Evolutionary conservation across 2,113 vertebrate genomes (phyloP).

Genomic region (Lampris megalopsis): DNA sequence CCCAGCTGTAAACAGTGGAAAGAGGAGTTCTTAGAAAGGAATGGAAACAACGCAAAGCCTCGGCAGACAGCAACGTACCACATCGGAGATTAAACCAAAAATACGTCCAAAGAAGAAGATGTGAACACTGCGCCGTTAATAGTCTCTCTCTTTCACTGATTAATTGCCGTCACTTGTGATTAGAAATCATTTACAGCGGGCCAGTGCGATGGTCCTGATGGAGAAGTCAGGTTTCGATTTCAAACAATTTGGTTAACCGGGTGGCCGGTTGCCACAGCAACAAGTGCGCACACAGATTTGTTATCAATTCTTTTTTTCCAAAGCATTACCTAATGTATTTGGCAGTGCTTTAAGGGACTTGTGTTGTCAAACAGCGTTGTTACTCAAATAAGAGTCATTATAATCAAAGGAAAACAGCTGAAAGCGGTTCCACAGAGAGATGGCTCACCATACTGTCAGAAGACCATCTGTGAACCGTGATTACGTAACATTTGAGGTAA

Average conservation of each 20-base stretch:
- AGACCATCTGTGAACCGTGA: slow-evolving; percentile 38
- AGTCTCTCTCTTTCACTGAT: not conserved
- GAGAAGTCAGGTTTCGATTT: not conserved
- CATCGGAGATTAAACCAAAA: slow-evolving; percentile 1
- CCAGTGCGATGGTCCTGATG: not conserved
- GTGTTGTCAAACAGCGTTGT: slow-evolving; percentile 10
- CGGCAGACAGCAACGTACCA: not conserved
- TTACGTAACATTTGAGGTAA: slow-evolving; percentile 61
- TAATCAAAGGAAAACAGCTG: slow-evolving; percentile 16
- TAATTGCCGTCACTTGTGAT: not conserved
- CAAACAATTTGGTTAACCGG: not conserved
- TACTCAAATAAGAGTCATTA: slow-evolving; percentile 16
- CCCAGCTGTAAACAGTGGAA: slow-evolving; percentile 27
- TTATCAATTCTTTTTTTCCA: slow-evolving; percentile 26
- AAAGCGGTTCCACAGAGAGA: slow-evolving; percentile 21
- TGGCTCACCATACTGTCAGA: not conserved
- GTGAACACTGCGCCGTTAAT: not conserved
- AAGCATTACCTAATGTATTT: slow-evolving; percentile 1
- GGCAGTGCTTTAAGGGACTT: not conserved
- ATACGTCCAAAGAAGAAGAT: slow-evolving; percentile 1
- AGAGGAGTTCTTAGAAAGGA: slow-evolving; percentile 4
- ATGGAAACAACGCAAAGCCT: slow-evolving; percentile 11
- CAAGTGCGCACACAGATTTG: not conserved
- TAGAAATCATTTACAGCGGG: not conserved
- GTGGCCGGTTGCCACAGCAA: slow-evolving; percentile 12